Conservation (phyloP, 2,888 invertebrate genomes). For the Druceiella hillmani region DNA sequence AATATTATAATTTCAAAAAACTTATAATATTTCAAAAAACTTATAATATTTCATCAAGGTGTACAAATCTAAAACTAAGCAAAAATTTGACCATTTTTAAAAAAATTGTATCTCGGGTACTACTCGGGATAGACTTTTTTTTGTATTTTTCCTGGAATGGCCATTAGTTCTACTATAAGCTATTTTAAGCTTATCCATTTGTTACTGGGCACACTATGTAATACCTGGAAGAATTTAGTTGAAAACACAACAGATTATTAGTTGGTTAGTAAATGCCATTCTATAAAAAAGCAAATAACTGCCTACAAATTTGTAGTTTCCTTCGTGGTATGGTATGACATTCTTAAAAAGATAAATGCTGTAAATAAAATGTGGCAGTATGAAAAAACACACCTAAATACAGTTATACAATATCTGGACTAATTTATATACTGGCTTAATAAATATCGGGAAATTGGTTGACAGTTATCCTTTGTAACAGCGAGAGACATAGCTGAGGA, state of each 20-base stretch:
- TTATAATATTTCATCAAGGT: no score
- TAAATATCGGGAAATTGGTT: conserved; percentile 18
- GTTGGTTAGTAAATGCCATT: conserved; percentile 17
- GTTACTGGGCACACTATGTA: no score
- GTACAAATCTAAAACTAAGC: no score
- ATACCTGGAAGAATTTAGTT: conserved; percentile 6
- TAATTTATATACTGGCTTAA: conserved; percentile 16
- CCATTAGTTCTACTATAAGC: no score
- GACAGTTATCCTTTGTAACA: conserved; percentile 18
- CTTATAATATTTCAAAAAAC: no score
- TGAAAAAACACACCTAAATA: conserved; percentile 15
- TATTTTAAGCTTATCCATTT: conserved; percentile 8
- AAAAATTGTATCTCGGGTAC: no score
- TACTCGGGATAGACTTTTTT: no score
- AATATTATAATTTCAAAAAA: no score
- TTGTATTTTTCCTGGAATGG: no score
- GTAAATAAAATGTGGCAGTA: conserved; percentile 15
- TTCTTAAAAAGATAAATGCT: conserved; percentile 14
- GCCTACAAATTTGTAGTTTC: conserved; percentile 10
- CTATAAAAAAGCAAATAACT: conserved; percentile 13
- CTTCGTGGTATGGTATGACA: conserved; percentile 13
- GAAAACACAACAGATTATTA: conserved; percentile 13
- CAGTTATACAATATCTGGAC: conserved; percentile 17
- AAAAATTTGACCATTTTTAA: no score
- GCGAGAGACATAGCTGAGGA: conserved; percentile 17